Conservation (phyloP, 2,888 invertebrate genomes). For the Polyploca ridens region DNA sequence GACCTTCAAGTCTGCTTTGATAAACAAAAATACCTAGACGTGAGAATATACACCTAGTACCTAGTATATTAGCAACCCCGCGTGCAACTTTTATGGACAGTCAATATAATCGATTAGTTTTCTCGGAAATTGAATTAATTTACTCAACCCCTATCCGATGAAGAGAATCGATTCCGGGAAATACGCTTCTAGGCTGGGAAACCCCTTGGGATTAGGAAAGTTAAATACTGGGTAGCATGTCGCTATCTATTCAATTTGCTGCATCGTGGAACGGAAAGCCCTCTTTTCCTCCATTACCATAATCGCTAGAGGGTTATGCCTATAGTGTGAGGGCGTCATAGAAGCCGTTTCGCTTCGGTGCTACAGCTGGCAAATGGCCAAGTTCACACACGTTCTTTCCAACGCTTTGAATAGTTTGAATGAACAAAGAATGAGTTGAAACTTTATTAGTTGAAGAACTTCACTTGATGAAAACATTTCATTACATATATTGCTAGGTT, state of each 20-base stretch:
- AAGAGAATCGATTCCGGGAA: background rate
- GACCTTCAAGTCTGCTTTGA: slow-evolving; percentile 45
- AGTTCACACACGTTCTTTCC: slow-evolving; percentile 56
- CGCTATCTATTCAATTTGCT: slow-evolving; percentile 16
- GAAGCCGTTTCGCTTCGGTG: slow-evolving; percentile 31
- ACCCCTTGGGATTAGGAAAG: background rate
- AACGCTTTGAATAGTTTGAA: slow-evolving; percentile 47
- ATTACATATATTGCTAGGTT: background rate
- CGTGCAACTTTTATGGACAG: slow-evolving; percentile 17
- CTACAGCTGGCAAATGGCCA: slow-evolving; percentile 42
- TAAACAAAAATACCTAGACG: slow-evolving; percentile 24
- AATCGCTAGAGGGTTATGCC: slow-evolving; percentile 36
- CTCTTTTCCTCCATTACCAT: slow-evolving; percentile 30
- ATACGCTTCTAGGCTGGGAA: background rate
- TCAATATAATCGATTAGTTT: background rate
- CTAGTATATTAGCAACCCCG: background rate
- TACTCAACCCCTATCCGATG: background rate
- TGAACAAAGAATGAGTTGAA: slow-evolving; percentile 56
- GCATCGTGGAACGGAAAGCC: slow-evolving; percentile 31
- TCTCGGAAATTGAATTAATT: background rate
- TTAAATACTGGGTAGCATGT: slow-evolving; percentile 1
- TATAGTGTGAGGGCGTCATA: slow-evolving; percentile 30
- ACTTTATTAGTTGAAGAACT: slow-evolving; percentile 34
- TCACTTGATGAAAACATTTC: background rate
- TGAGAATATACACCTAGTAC: slow-evolving; percentile 2